phyloP scores from a whole-genome alignment of 2,113 vertebrate species.

The Indicator indicator region DNA sequence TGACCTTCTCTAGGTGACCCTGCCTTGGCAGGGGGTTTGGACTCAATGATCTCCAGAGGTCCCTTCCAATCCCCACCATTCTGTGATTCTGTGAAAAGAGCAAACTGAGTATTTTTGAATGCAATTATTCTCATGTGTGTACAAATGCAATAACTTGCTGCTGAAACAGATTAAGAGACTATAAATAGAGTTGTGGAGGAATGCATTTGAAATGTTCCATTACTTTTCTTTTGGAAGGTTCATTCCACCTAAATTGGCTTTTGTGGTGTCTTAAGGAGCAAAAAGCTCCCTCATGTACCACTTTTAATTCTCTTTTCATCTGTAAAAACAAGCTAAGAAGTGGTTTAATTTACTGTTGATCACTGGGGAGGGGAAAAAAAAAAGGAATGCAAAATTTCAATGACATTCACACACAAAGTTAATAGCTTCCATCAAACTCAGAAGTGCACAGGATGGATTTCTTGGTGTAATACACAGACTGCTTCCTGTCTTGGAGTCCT shows the following conservation, averaged over 20 bases:
- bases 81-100: background rate
- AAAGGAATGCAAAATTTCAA: constrained; percentile 64
- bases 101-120: constrained; percentile 45
- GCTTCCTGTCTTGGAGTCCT: background rate
- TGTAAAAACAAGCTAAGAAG: constrained; percentile 56
- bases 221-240: constrained; percentile 25
- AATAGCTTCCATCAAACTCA: constrained; percentile 45
- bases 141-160: background rate
- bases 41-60: no score
- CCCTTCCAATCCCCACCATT: no score
- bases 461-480: background rate
- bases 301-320: constrained; percentile 60
- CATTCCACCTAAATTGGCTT: constrained; percentile 39
- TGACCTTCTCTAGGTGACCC: no score
- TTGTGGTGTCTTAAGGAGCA: constrained; percentile 47
- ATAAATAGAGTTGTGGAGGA: background rate
- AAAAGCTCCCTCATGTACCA: constrained; percentile 41
- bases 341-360: constrained; percentile 69
- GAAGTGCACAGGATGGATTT: constrained; percentile 11
- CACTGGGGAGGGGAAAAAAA: constrained; percentile 3
- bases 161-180: constrained; percentile 37
- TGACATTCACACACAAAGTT: constrained; percentile 29
- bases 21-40: no score
- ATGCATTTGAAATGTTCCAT: constrained; percentile 34
- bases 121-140: constrained; percentile 49